Evolutionary conservation across 2,888 invertebrate genomes (phyloP), one percentile per base, ranked within the genome.

Genomic region (Phrixothrix hirtus): DNA sequence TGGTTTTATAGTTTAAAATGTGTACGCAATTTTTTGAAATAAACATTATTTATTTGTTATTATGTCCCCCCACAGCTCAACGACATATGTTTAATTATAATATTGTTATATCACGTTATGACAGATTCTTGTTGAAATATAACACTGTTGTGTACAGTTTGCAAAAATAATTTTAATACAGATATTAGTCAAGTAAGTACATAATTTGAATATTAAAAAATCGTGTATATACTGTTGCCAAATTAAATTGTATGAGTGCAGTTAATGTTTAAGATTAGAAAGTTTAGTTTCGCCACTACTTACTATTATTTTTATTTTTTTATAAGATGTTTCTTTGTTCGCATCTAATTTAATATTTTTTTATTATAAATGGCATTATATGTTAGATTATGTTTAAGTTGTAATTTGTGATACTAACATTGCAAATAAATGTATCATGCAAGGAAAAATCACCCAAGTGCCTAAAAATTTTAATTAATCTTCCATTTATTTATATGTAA

Each of bases 11-110:
- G 12, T 45, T 55, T 54, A 47, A 56, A 53, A 34, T 59, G 45
- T 55, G 58, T 45, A 58, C 59, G 37, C 50, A 47, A 52, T 55
- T 59, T 58, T 63, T 63, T 62, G 59, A 64, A 64, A 65, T 57
- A 58, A 54, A 50, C 55, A 55, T 58, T 60, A n/a, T 60, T 62
- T 58, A 61, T 59, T 42, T 51, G 41, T 49, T 43, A 42, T 32
- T 34, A 21, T 35, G n/a, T 34, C 34, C 26, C 41, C 25, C 7
- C 21, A 7, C 7, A 21, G 21, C 2, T 25, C 10, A 29, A 21
- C 7, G 21, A 21, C 21, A 7, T 21, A 21, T 7, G 7, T n/a
- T n/a, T n/a, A n/a, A n/a, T n/a, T n/a, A n/a, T 54, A 34, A 17
- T 45, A 5, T 17, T 42, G 31, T 27, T 55, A 32, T 30, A 43